phyloP scores from a whole-genome alignment of 2,113 vertebrate genomes.

The Crotalus viridis region DNA sequence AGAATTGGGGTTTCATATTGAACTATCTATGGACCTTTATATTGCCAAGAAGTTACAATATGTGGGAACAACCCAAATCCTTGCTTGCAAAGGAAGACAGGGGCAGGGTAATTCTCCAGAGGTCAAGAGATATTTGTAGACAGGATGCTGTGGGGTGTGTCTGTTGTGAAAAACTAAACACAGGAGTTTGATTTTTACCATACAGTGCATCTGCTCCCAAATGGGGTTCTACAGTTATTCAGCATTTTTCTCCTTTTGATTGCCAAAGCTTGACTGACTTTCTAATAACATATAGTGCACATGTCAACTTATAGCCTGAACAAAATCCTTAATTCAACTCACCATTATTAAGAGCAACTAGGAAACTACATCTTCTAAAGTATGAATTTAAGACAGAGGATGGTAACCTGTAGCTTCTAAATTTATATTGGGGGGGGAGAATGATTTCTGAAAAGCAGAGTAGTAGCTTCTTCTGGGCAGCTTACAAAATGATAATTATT shows the following conservation, averaged over 20 bases:
- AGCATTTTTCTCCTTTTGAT: not conserved
- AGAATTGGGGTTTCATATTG: not conserved
- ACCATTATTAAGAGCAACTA: slow-evolving; percentile 31
- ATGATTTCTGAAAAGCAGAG: not conserved
- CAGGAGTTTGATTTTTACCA: not conserved
- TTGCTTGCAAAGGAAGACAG: not conserved
- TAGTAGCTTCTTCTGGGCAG: not conserved
- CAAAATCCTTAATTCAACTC: slow-evolving; percentile 15
- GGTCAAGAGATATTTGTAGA: not conserved
- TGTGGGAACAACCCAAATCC: slow-evolving; percentile 11
- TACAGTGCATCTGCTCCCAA: not conserved
- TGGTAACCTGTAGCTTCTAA: not conserved
- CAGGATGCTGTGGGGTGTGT: slow-evolving; percentile 20
- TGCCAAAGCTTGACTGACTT: slow-evolving; percentile 35
- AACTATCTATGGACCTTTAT: not conserved
- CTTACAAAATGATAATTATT: not conserved
- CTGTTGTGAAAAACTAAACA: not conserved
- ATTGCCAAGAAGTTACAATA: slow-evolving; percentile 3
- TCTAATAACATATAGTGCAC: not conserved
- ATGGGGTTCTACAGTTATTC: not conserved
- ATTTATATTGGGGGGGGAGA: not conserved
- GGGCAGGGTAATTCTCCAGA: not conserved
- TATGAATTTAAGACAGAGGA: slow-evolving; percentile 45
- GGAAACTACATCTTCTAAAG: slow-evolving; percentile 42
- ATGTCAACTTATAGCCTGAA: not conserved